Percentiles rank a stretch among this genome's conserved stretches.
Evolutionary conservation across 2,888 invertebrate genomes (phyloP).

Genomic region (Lasioglossum villosulum): DNA sequence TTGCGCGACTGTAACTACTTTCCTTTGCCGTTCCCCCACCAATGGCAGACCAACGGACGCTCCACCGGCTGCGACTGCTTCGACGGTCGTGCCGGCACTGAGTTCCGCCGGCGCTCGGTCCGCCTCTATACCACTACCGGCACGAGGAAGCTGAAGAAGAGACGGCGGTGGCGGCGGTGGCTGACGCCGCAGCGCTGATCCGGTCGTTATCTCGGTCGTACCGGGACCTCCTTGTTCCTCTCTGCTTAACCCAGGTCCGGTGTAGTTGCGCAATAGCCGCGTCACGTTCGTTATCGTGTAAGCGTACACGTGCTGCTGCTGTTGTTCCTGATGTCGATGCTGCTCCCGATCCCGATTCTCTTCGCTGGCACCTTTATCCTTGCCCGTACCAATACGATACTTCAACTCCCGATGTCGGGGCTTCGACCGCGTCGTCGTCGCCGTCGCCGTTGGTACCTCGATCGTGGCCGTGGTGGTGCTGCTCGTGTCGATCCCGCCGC

Average conservation of each 20-base stretch:
- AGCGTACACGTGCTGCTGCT: slow-evolving; percentile 80
- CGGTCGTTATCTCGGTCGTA: slow-evolving; percentile 77
- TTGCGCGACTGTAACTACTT: slow-evolving; percentile 60
- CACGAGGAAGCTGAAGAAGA: slow-evolving; percentile 77
- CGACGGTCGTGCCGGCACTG: slow-evolving; percentile 83
- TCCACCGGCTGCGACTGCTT: slow-evolving; percentile 72
- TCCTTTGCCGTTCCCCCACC: slow-evolving; percentile 77
- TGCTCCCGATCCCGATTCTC: slow-evolving; percentile 40
- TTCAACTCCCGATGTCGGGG: not conserved
- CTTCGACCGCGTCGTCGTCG: slow-evolving; percentile 17
- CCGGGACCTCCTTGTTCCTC: slow-evolving; percentile 69
- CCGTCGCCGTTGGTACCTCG: not conserved
- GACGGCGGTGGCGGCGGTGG: slow-evolving; percentile 63
- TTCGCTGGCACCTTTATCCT: slow-evolving; percentile 17
- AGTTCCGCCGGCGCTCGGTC: slow-evolving; percentile 78
- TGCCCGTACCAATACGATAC: not conserved
- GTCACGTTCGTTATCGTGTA: slow-evolving; percentile 83
- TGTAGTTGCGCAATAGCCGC: slow-evolving; percentile 82
- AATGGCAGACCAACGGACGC: slow-evolving; percentile 44
- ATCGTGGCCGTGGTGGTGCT: not conserved
- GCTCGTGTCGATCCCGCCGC: not conserved
- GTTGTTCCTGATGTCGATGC: slow-evolving; percentile 55
- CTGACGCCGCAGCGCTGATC: slow-evolving; percentile 66
- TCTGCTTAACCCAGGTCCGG: slow-evolving; percentile 80
- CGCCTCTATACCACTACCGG: slow-evolving; percentile 77